phyloP scores from a whole-genome alignment of 2,113 vertebrate genomes.

The Blennius ocellaris region DNA sequence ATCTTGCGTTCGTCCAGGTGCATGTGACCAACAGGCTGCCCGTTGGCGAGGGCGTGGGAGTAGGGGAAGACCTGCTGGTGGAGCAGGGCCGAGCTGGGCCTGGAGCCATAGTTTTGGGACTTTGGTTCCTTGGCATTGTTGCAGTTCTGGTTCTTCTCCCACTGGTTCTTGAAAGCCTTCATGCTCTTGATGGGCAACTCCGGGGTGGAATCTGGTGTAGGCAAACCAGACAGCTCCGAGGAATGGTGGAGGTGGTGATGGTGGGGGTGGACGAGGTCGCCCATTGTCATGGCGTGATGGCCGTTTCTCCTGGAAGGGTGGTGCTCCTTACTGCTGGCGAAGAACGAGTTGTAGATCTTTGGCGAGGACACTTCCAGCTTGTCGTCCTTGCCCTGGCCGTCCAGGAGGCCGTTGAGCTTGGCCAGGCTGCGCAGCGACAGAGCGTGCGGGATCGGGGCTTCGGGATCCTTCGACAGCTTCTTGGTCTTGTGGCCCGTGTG shows the following conservation, averaged over 20 bases:
- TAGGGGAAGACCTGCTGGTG: constrained; percentile 84
- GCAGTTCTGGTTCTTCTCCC: constrained; percentile 93
- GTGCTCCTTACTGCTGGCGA: constrained; percentile 85
- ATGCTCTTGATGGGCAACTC: constrained; percentile 91
- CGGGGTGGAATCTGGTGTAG: constrained; percentile 91
- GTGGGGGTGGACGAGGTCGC: constrained; percentile 81
- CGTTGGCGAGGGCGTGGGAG: constrained; percentile 77
- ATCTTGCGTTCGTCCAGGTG: constrained; percentile 86
- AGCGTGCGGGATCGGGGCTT: constrained; percentile 87
- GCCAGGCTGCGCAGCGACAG: constrained; percentile 90
- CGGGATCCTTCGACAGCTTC: constrained; percentile 85
- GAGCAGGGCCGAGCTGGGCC: constrained; percentile 76
- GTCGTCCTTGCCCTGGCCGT: constrained; percentile 85
- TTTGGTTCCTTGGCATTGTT: constrained; percentile 88
- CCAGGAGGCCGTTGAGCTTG: constrained; percentile 88
- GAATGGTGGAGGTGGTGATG: constrained; percentile 82
- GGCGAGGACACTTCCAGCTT: constrained; percentile 82
- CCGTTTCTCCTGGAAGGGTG: constrained; percentile 68
- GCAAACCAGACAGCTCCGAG: constrained; percentile 89
- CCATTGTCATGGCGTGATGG: constrained; percentile 77
- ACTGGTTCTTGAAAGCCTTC: constrained; percentile 87
- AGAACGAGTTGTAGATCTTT: constrained; percentile 89
- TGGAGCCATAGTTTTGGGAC: constrained; percentile 73
- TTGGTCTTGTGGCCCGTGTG: constrained; percentile 84
- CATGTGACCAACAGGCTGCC: constrained; percentile 73